These are phyloP conservation scores for Pholis gunnellus DNA, from an alignment of 2,113 vertebrate genomes.

Conservation along the genomic window DNA sequence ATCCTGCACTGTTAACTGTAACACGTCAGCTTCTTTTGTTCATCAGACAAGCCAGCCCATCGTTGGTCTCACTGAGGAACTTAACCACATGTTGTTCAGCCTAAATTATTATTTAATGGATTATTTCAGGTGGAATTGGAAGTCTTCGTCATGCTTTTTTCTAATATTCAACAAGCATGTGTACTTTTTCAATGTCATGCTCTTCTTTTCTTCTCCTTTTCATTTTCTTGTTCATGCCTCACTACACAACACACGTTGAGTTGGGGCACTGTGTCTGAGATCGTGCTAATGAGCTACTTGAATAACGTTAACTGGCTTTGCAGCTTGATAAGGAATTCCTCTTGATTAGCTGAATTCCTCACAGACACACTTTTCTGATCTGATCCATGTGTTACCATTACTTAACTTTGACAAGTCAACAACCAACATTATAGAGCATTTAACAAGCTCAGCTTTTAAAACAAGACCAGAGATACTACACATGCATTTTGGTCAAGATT, in stretches of 20 bases:
- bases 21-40: constrained; percentile 23
- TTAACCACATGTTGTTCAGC: background rate
- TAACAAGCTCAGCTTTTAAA: background rate
- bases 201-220: background rate
- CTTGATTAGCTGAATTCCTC: background rate
- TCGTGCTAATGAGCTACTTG: background rate
- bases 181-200: background rate
- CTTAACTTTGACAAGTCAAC: background rate
- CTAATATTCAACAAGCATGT: background rate
- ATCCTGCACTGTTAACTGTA: background rate
- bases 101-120: constrained; percentile 1
- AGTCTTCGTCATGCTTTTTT: background rate
- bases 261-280: background rate
- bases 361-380: background rate
- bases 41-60: constrained; percentile 10
- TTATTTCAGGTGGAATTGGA: background rate
- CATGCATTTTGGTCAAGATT: background rate
- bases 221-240: background rate
- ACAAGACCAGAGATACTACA: background rate
- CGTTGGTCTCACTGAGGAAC: constrained; percentile 9
- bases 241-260: background rate
- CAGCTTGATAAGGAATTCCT: background rate
- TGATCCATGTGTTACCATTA: background rate
- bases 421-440: background rate
- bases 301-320: background rate